phyloP scores from a whole-genome alignment of 2,888 invertebrate genomes.

The Mythimna pallens region DNA sequence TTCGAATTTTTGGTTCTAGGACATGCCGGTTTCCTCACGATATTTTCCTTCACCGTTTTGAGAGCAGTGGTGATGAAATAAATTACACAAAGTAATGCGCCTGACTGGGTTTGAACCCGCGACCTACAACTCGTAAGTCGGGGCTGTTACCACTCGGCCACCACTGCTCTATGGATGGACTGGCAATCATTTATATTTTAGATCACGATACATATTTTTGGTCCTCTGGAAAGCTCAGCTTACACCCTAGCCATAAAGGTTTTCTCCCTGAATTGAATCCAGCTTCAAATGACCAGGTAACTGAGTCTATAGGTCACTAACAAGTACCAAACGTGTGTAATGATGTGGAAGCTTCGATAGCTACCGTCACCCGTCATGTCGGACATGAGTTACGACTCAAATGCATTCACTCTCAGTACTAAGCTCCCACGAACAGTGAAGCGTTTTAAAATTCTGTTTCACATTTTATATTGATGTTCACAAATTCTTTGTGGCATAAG shows the following conservation, averaged over 20 bases:
- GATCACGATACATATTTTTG: constrained; percentile 35
- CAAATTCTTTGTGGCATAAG: constrained; percentile 1
- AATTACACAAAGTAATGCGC: no score
- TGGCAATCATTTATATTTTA: constrained; percentile 44
- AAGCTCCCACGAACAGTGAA: constrained; percentile 20
- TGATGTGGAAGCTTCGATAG: constrained; percentile 45
- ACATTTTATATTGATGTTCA: constrained; percentile 18
- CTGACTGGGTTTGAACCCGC: no score
- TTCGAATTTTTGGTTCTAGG: no score
- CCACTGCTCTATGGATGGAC: no score
- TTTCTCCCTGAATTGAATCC: constrained; percentile 12
- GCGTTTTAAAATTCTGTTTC: constrained; percentile 29
- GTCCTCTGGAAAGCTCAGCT: constrained; percentile 33
- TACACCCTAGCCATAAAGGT: constrained; percentile 17
- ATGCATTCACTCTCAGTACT: constrained; percentile 34
- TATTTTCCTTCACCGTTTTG: no score
- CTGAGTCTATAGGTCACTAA: constrained; percentile 15
- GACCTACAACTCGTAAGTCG: no score
- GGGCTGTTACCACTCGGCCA: no score
- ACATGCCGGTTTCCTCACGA: no score
- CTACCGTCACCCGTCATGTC: constrained; percentile 42
- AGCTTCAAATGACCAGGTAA: constrained; percentile 22
- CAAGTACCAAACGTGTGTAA: constrained; percentile 21
- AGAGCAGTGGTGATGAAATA: no score
- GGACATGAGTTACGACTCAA: constrained; percentile 44